Percentiles rank a stretch among this genome's conserved stretches.
Conservation (phyloP, 2,113 vertebrate species). For the Anser cygnoides region DNA sequence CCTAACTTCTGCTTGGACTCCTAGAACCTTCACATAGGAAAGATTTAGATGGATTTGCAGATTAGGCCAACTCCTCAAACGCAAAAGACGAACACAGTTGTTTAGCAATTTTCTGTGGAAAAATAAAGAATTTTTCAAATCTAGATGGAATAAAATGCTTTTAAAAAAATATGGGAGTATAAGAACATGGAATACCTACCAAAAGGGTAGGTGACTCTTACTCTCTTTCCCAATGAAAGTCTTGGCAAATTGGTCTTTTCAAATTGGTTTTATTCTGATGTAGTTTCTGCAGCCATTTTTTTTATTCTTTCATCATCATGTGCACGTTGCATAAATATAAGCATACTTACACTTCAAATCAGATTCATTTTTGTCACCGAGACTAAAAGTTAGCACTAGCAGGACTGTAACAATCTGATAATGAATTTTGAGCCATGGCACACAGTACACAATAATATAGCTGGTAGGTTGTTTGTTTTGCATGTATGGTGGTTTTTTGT, state of each 20-base stretch:
- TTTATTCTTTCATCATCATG: background rate
- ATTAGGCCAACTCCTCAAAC: background rate
- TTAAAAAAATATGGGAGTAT: background rate
- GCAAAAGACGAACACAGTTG: background rate
- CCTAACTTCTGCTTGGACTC: background rate
- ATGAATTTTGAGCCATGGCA: background rate
- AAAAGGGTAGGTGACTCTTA: background rate
- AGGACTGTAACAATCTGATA: background rate
- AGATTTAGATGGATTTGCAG: background rate
- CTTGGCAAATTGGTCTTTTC: background rate
- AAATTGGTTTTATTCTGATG: background rate
- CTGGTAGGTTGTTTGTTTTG: background rate
- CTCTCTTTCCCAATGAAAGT: background rate
- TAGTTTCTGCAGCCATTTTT: background rate
- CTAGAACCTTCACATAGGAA: background rate
- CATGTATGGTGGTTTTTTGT: no score
- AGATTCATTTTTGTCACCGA: background rate
- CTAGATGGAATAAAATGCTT: background rate
- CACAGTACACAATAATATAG: background rate
- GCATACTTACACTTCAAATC: background rate
- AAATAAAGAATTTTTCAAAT: background rate
- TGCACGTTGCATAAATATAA: background rate
- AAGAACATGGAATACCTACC: background rate
- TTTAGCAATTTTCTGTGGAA: background rate
- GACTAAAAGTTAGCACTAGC: background rate